Evolutionary conservation across 2,113 vertebrate genomes (phyloP).

Genomic region (Neotoma lepida): DNA sequence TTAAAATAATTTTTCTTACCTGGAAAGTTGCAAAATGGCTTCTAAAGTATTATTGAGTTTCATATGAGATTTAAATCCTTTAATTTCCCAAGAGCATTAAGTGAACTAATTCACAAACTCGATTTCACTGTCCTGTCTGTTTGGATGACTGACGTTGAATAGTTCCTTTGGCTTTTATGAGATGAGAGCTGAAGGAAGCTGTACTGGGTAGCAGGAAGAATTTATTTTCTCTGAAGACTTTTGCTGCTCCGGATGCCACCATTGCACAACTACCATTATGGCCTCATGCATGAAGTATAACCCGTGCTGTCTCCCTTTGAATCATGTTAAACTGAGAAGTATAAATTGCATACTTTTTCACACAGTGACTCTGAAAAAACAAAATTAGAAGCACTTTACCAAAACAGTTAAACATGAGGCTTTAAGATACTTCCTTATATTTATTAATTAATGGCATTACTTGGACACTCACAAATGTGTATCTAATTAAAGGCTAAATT

Average conservation of each 20-base stretch:
- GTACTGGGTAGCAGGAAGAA: no score
- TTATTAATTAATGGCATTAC: background rate
- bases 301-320: background rate
- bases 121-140: background rate
- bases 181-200: background rate
- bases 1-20: slow-evolving; percentile 66
- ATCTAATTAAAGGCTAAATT: background rate
- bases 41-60: slow-evolving; percentile 63
- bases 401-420: background rate
- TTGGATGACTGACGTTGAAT: slow-evolving; percentile 31
- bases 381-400: background rate
- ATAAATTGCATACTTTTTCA: background rate
- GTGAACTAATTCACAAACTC: slow-evolving; percentile 16
- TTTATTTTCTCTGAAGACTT: slow-evolving; percentile 34
- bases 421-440: background rate
- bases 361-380: background rate
- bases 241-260: background rate
- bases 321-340: background rate
- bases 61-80: slow-evolving; percentile 56
- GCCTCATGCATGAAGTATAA: background rate
- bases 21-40: slow-evolving; percentile 55
- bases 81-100: slow-evolving; percentile 56
- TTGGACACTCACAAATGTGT: background rate
- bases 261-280: background rate
- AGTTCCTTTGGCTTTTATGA: background rate